Percentiles rank a stretch among this genome's conserved stretches.
phyloP scores from a whole-genome alignment of 2,888 invertebrate genomes.

The Trissoscelio sp. region DNA sequence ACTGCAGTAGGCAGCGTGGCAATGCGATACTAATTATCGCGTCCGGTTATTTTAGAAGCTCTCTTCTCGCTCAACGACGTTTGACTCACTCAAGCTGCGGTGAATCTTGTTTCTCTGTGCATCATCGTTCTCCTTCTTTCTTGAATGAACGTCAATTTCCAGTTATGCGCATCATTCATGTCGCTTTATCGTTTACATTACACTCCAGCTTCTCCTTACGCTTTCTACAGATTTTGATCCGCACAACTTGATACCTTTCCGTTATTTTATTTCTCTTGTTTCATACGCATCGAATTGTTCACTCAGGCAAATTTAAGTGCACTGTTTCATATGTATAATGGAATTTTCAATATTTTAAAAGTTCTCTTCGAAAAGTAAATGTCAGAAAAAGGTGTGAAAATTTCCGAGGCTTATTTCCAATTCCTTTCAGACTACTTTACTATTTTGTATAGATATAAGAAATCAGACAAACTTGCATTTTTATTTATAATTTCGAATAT shows the following conservation, averaged over 20 bases:
- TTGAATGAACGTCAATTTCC: constrained; percentile 65
- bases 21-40: constrained; percentile 75
- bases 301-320: not conserved
- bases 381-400: too few species aligned
- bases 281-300: not conserved
- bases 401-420: too few species aligned
- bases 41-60: constrained; percentile 72
- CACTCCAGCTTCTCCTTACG: constrained; percentile 27
- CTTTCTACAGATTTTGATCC: constrained; percentile 31
- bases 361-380: too few species aligned
- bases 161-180: constrained; percentile 64
- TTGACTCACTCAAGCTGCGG: constrained; percentile 26
- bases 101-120: constrained; percentile 35
- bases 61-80: constrained; percentile 39
- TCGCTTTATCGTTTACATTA: constrained; percentile 54
- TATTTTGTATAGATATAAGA: too few species aligned
- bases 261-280: constrained; percentile 1
- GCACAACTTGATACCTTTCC: constrained; percentile 23
- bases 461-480: too few species aligned
- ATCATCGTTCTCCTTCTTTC: constrained; percentile 52
- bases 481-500: too few species aligned
- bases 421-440: too few species aligned
- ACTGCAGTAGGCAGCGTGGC: constrained; percentile 64
- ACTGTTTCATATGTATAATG: too few species aligned
- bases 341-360: too few species aligned